Evolutionary conservation across 2,888 invertebrate genomes (phyloP).

Genomic region (Brenthis ino): DNA sequence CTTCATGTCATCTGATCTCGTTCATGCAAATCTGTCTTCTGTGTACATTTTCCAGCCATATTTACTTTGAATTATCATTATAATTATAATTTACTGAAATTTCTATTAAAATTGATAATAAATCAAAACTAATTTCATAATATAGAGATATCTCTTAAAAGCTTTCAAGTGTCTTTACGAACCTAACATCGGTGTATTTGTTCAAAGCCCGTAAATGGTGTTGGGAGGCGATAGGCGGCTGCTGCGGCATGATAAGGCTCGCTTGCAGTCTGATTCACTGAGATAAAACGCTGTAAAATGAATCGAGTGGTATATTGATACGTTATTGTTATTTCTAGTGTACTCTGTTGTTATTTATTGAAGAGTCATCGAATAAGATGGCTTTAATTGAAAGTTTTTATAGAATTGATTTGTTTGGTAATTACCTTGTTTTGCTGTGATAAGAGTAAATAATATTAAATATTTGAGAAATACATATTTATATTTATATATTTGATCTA

Average conservation of each 20-base stretch:
- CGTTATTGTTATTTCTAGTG: constrained; percentile 20
- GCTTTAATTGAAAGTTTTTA: constrained; percentile 16
- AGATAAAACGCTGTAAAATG: constrained; percentile 43
- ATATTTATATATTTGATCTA: no score
- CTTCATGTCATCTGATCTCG: no score
- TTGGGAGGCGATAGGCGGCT: constrained; percentile 44
- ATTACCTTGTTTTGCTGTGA: no score
- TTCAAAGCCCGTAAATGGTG: constrained; percentile 29
- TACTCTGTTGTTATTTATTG: constrained; percentile 10
- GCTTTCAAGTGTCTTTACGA: constrained; percentile 20
- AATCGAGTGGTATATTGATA: constrained; percentile 24
- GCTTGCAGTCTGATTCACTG: constrained; percentile 43
- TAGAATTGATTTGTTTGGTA: not conserved
- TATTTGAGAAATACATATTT: no score
- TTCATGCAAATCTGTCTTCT: no score
- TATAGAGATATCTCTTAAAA: constrained; percentile 10
- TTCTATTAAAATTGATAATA: no score
- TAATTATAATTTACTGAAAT: no score
- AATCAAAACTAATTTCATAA: no score
- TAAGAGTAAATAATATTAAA: no score
- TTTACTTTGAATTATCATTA: no score
- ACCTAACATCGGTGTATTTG: constrained; percentile 31
- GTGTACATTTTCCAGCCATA: no score
- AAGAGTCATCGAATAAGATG: no score
- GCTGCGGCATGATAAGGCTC: constrained; percentile 48